Conservation (phyloP, 35 echinoderm and acorn worm species). For the Hemicentrotus pulcherrimus region DNA sequence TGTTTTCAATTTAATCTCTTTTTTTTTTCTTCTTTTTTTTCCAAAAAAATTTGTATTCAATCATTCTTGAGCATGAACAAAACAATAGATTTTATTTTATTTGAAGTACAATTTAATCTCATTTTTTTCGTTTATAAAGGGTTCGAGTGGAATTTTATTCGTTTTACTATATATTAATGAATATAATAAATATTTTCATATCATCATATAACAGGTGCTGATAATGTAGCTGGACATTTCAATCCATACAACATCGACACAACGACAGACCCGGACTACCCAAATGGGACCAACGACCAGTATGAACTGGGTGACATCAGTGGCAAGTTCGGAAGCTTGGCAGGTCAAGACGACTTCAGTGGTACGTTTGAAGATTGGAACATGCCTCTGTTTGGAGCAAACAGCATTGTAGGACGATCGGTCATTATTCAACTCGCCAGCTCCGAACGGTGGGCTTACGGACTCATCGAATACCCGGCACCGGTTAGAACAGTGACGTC, state of each 20-base stretch:
- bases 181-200: not conserved
- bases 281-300: conserved; percentile 68
- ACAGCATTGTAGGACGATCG: conserved; percentile 84
- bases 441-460: conserved; percentile 73
- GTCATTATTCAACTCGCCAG: conserved; percentile 78
- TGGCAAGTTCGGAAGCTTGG: conserved; percentile 83
- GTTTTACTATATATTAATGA: too few relatives aligned
- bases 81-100: too few relatives aligned
- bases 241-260: conserved; percentile 75
- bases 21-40: too few relatives aligned
- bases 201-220: conserved; percentile 29
- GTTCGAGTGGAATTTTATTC: too few relatives aligned
- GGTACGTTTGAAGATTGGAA: conserved; percentile 79
- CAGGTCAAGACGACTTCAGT: conserved; percentile 34
- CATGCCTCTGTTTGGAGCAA: conserved; percentile 80
- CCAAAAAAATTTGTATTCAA: too few relatives aligned
- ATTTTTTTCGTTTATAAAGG: too few relatives aligned
- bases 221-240: conserved; percentile 73
- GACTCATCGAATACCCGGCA: conserved; percentile 79
- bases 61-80: too few relatives aligned
- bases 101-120: too few relatives aligned
- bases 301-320: conserved; percentile 95
- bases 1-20: too few relatives aligned
- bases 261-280: conserved; percentile 24
- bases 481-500: conserved; percentile 67